Evolutionary conservation across 2,797 vertebrate species (phyloP), one percentile per base, ranked within the genome.

Genomic region (Columba guinea): DNA sequence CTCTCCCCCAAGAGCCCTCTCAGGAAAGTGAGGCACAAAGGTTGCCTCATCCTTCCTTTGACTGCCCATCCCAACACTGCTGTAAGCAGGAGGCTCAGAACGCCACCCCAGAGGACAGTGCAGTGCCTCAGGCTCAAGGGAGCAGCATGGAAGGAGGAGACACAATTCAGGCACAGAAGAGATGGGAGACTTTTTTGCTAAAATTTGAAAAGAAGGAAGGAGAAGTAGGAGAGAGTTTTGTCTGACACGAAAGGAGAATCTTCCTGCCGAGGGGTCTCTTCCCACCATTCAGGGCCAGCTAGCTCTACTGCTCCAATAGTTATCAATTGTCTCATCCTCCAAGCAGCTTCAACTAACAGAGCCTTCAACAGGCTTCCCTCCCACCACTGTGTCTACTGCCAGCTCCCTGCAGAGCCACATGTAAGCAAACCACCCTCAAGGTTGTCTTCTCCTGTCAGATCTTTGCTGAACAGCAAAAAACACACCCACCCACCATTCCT

Each of bases 351-450:
- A 89, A 2, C 51, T 60, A 81, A 59, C 67, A 67, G 32, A 86
- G 19, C 27, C 63, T 92, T 75, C 74, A 91, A 10, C 52, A 76
- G 59, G 56, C 60, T 77, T 87, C 52, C 90, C 70, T 94, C 87
- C 87, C 56, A 95, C 87, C 14, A 28, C 30, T 56, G 23, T 58
- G 75, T 76, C 28, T 90, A 10, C 82, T 95, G 79, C 87, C 82
- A 89, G 85, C 68, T 95, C 60, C 41, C 71, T 52, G 79, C 93
- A 83, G 75, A 28, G 27, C 85, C 68, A 79, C 79, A 67, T 52
- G 60, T 71, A 89, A 87, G 85, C 59, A 87, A 95, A 63, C 75
- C 77, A 83, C 87, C 68, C 84, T 83, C 93, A 39, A 94, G 59
- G 49, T 32, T 71, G 53, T 51, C 67, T 90, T 79, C 78, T 95